Evolutionary conservation across 2,113 vertebrate species (phyloP).

Genomic region (Peromyscus leucopus): DNA sequence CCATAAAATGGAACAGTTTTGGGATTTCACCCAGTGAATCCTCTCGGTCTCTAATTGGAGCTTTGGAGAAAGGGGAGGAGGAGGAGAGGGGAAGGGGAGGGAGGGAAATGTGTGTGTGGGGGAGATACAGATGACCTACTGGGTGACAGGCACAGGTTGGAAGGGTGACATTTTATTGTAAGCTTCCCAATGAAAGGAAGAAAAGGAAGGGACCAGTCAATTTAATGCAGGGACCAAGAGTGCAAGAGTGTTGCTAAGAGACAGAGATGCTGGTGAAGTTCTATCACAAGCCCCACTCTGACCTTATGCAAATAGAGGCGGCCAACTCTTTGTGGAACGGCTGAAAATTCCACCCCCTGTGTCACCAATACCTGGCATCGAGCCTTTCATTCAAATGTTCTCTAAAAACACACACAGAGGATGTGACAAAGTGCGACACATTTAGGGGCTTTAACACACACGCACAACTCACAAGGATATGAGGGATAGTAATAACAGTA

Average conservation of each 20-base stretch:
- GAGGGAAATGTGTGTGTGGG: conserved; percentile 55
- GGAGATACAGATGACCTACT: conserved; percentile 92
- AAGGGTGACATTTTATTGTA: conserved; percentile 98
- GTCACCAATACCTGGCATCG: conserved; percentile 96
- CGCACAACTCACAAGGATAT: conserved; percentile 12
- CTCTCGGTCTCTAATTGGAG: conserved; percentile 92
- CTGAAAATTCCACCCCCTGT: conserved; percentile 92
- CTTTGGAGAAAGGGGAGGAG: conserved; percentile 85
- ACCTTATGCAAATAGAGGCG: conserved; percentile 99
- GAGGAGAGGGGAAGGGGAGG: conserved; percentile 77
- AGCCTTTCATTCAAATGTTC: conserved; percentile 94
- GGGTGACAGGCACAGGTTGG: conserved; percentile 95
- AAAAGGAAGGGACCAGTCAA: conserved; percentile 97
- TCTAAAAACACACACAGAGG: conserved; percentile 91
- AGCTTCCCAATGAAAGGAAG: conserved; percentile 96
- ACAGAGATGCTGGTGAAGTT: conserved; percentile 98
- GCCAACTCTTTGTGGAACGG: conserved; percentile 94
- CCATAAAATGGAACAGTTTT: conserved; percentile 88
- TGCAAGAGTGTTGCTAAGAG: conserved; percentile 99
- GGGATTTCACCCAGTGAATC: conserved; percentile 89
- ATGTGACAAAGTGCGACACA: conserved; percentile 90
- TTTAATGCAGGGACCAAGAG: conserved; percentile 94
- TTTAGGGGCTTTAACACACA: conserved; percentile 83
- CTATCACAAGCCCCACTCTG: conserved; percentile 95
- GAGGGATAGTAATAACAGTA: conserved; percentile 14